A percentile compares a stretch with the other conserved stretches of the same genome.
These are phyloP conservation scores for Acanthornis magna DNA, from an alignment of 2,797 vertebrate genomes.

Conservation along the genomic window DNA sequence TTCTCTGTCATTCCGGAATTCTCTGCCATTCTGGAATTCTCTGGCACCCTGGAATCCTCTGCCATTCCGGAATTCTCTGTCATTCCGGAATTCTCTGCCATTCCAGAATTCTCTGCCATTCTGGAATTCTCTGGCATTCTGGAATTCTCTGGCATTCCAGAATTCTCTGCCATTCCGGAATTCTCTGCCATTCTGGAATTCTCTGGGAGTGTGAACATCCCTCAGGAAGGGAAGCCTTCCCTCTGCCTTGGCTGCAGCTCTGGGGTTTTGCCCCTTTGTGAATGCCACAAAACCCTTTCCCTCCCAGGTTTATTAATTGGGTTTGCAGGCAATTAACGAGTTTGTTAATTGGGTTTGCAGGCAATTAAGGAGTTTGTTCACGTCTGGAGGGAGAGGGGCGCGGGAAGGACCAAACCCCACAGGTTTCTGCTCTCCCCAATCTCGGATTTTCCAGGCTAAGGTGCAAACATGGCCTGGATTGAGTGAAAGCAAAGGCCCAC, in stretches of 20 bases:
- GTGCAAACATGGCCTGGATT: neutral
- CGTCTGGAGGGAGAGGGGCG: neutral
- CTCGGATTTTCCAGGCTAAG: neutral
- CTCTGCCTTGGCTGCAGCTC: neutral
- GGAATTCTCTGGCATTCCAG: too few relatives aligned
- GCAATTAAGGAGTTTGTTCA: neutral
- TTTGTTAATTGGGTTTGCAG: too few relatives aligned
- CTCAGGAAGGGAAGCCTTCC: neutral
- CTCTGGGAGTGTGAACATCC: neutral
- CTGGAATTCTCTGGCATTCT: too few relatives aligned
- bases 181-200: too few relatives aligned
- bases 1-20: too few relatives aligned
- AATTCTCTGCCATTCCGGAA: too few relatives aligned
- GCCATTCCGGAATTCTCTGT: too few relatives aligned
- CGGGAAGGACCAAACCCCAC: rapidly evolving
- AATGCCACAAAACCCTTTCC: neutral
- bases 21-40: too few relatives aligned
- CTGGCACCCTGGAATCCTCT: too few relatives aligned
- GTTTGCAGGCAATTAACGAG: neutral
- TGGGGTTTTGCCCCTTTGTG: neutral
- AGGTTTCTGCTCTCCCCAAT: neutral
- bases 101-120: too few relatives aligned
- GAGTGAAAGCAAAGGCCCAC: neutral
- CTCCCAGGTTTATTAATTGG: neutral
- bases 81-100: too few relatives aligned